phyloP scores from a whole-genome alignment of 2,888 invertebrate species.

The Eupithecia dodoneata region DNA sequence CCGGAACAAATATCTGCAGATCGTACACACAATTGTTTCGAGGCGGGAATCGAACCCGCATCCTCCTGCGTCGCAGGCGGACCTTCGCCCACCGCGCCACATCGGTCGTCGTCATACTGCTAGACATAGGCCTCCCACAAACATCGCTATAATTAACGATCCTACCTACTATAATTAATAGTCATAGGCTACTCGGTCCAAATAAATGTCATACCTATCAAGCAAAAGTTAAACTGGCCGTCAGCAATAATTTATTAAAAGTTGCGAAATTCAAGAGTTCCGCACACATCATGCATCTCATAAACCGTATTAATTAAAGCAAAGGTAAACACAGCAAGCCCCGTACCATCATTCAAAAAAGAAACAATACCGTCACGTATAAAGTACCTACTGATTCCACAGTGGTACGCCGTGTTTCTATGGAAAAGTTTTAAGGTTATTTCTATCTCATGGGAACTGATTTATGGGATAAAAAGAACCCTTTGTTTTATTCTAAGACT shows the following conservation, averaged over 20 bases:
- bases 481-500: no score
- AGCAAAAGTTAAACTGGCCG: conserved; percentile 4
- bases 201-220: background rate
- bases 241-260: conserved; percentile 18
- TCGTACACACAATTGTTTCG: no score
- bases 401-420: no score
- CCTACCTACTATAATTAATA: no score
- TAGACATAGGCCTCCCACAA: background rate
- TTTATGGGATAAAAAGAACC: no score
- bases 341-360: conserved; percentile 42
- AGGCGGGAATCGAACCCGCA: no score
- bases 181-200: background rate
- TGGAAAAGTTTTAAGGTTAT: no score
- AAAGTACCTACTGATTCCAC: conserved; percentile 2
- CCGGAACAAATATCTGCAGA: no score
- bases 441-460: no score
- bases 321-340: conserved; percentile 45
- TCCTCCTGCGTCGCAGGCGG: no score
- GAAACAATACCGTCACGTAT: conserved; percentile 18
- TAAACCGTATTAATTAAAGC: conserved; percentile 50
- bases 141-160: background rate
- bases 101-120: no score
- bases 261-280: conserved; percentile 31
- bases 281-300: conserved; percentile 33
- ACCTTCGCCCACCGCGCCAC: no score